Base-by-base conservation (phyloP, 2,888 invertebrate species). In the Alviniconcha strummeri region DNA sequence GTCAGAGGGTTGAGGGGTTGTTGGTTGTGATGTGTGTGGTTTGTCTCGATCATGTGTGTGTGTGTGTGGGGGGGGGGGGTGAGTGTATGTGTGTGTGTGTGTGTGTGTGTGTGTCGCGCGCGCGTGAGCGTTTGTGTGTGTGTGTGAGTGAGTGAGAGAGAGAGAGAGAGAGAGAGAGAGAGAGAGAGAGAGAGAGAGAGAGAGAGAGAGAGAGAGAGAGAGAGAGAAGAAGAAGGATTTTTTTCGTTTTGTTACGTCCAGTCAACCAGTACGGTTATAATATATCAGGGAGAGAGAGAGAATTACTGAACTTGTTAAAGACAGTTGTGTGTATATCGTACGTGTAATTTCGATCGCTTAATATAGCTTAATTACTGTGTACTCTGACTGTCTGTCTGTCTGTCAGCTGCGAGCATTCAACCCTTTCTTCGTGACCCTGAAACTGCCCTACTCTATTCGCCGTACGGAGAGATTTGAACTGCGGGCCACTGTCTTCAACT, bases 391-490 rank as follows among this genome's bases (percentile, higher is more conserved):
- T 57, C 19, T 78, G 56, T 78, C 19, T 81, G 19, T 54, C 19
- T 82, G 67, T 55, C 84, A 88, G 88, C 94, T 95, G 79, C 95
- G 96, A 94, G 97, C 97, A 2, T 96, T 96, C 93, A 96, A 96
- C 88, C 96, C 96, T n/a, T 97, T 99, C 92, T 96, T 97, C 87
- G 95, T 98, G 76, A 96, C 96, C 5, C 95, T 97, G 15, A 97
- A 98, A 92, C 94, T 98, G 75, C 99, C 98, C 0, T 96, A 97
- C 89, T 96, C 96, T 0, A 96, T 99, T 19, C 96, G 97, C 90
- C 95, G 96, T 85, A 98, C 97, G n/a, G 99, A 99, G 95, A 96
- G 96, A 3, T 95, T 98, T 84, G 96, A 97, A 0, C 95, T 98
- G 83, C 96, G 98, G 57, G 96, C 97, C 15, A 96, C 97, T 1